Percentiles rank a stretch among this genome's conserved stretches.
Conservation (phyloP, 2,113 vertebrate genomes). For the Gallinago paraguaiae region DNA sequence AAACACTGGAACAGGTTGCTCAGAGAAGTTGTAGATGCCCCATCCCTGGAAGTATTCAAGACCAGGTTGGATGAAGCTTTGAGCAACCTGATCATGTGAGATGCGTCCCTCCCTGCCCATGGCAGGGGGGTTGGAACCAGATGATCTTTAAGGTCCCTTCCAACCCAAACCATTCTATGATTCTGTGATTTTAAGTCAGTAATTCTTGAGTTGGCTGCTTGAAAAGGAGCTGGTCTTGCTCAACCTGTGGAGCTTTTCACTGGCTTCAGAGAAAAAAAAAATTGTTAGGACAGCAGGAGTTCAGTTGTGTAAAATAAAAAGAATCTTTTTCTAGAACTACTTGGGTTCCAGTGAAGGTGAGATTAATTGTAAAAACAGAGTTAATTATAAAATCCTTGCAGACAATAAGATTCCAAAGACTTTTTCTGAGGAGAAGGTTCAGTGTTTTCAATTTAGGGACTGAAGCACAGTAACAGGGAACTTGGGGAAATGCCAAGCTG, state of each 20-base stretch:
- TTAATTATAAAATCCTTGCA: neutral
- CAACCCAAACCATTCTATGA: too few species aligned
- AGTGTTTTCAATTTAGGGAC: neutral
- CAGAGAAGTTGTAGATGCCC: too few species aligned
- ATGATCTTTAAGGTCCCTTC: too few species aligned
- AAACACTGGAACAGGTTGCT: too few species aligned
- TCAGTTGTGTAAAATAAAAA: neutral
- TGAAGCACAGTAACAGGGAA: neutral
- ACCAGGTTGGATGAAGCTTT: too few species aligned
- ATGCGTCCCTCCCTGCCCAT: too few species aligned
- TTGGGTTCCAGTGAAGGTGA: neutral
- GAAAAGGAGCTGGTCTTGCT: neutral
- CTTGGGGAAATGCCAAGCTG: neutral
- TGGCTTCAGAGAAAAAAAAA: neutral
- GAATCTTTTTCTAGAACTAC: neutral
- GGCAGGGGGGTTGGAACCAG: too few species aligned
- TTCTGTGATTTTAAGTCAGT: neutral
- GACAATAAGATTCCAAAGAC: neutral
- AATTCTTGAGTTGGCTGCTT: neutral
- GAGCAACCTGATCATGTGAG: too few species aligned
- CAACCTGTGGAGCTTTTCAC: neutral
- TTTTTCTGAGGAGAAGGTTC: neutral
- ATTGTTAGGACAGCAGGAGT: neutral
- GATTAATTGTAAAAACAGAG: rapidly evolving
- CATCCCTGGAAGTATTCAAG: too few species aligned